phyloP scores from a whole-genome alignment of 2,797 vertebrate genomes.

The Danio jaintianensis region DNA sequence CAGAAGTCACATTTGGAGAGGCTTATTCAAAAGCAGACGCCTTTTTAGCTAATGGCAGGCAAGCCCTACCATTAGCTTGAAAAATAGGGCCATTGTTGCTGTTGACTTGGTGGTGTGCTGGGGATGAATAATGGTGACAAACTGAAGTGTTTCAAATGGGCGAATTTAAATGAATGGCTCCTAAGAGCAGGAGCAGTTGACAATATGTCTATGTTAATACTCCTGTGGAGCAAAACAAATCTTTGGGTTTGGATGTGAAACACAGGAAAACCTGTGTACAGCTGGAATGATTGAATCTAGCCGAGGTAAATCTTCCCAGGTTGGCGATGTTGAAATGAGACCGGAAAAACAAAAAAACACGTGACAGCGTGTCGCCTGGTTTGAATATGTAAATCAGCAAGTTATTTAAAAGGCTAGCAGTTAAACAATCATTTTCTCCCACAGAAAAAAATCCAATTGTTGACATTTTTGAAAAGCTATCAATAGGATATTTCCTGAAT shows the following conservation, averaged over 20 bases:
- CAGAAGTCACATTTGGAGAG: slow-evolving; percentile 75
- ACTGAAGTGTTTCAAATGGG: slow-evolving; percentile 93
- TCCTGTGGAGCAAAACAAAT: slow-evolving; percentile 90
- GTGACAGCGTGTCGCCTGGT: slow-evolving; percentile 52
- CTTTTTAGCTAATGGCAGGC: slow-evolving; percentile 74
- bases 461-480: neutral
- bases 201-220: slow-evolving; percentile 91
- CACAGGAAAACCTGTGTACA: slow-evolving; percentile 76
- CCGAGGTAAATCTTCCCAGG: slow-evolving; percentile 69
- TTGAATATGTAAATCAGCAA: neutral
- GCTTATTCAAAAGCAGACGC: slow-evolving; percentile 76
- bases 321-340: slow-evolving; percentile 59
- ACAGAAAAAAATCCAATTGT: neutral
- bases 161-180: slow-evolving; percentile 98
- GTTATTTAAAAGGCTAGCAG: neutral
- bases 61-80: slow-evolving; percentile 82
- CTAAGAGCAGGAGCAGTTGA: slow-evolving; percentile 89
- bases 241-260: slow-evolving; percentile 93
- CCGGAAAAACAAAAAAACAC: slow-evolving; percentile 64
- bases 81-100: slow-evolving; percentile 83
- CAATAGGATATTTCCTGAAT: neutral
- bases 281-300: slow-evolving; percentile 77
- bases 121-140: slow-evolving; percentile 92
- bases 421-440: neutral
- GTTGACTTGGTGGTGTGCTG: slow-evolving; percentile 77